phyloP scores from a whole-genome alignment of 2,113 vertebrate genomes.

The Colaptes auratus region DNA sequence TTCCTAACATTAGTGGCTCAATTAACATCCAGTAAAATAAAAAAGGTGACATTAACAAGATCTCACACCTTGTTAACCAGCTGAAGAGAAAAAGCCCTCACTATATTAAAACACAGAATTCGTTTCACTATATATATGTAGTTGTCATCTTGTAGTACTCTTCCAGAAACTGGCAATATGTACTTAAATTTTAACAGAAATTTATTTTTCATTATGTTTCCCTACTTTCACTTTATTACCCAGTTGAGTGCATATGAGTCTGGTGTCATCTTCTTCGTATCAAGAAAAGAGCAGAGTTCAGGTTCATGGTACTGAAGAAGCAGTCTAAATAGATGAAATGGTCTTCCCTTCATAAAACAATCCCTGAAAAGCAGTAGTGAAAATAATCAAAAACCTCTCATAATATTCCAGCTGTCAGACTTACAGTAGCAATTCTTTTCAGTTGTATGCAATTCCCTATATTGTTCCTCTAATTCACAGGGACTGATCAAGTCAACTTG shows the following conservation, averaged over 20 bases:
- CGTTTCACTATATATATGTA: not conserved
- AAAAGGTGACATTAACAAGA: not conserved
- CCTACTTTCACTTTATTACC: constrained; percentile 88
- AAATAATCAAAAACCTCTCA: not conserved
- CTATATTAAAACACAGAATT: not conserved
- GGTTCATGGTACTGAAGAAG: constrained; percentile 98
- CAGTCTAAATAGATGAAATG: constrained; percentile 95
- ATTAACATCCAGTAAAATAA: not conserved
- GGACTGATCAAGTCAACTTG: not conserved
- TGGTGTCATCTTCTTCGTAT: constrained; percentile 98
- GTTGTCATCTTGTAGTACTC: not conserved
- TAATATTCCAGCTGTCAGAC: not conserved
- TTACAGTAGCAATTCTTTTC: not conserved
- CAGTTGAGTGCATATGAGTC: constrained; percentile 96
- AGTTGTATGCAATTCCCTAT: not conserved
- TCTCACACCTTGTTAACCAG: not conserved
- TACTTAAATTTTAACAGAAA: constrained; percentile 49
- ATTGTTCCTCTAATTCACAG: not conserved
- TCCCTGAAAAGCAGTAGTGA: constrained; percentile 80
- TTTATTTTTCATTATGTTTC: constrained; percentile 80
- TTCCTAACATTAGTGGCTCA: not conserved
- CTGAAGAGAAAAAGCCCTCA: not conserved
- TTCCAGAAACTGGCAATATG: not conserved
- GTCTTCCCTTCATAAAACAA: constrained; percentile 90
- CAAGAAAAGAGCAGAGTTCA: constrained; percentile 96